Evolutionary conservation across 2,113 vertebrate genomes (phyloP).

Genomic region (Ariopsis seemanni): DNA sequence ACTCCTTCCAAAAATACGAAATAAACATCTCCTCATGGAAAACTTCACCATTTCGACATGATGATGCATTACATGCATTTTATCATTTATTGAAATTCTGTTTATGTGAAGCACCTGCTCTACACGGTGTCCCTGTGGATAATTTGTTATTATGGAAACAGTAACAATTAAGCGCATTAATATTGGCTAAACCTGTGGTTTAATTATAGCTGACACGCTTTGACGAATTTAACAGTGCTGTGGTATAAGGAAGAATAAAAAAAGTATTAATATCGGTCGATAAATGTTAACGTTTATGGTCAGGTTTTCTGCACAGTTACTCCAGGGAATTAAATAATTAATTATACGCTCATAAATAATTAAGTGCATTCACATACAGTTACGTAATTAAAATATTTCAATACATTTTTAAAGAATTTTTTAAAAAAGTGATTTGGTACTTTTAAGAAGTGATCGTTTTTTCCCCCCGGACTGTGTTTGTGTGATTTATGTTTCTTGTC

Average conservation of each 20-base stretch:
- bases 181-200: not conserved
- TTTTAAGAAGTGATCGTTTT: not conserved
- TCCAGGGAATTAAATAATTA: not conserved
- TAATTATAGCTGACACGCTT: not conserved
- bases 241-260: not conserved
- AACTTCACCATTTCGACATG: not conserved
- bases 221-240: not conserved
- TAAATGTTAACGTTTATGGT: not conserved
- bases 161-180: not conserved
- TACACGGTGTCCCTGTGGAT: not conserved
- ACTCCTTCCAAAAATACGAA: not conserved
- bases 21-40: not conserved
- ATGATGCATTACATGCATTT: too few species aligned
- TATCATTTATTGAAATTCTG: not conserved
- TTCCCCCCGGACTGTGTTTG: not conserved
- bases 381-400: not conserved
- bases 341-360: not conserved
- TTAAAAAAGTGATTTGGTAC: not conserved
- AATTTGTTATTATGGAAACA: not conserved
- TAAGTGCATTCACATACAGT: not conserved
- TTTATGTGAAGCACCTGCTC: not conserved
- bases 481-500: not conserved
- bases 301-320: not conserved
- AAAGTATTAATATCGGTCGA: not conserved
- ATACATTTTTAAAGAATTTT: not conserved